Conservation (phyloP, 2,888 invertebrate genomes). For the Ochropleura plecta region DNA sequence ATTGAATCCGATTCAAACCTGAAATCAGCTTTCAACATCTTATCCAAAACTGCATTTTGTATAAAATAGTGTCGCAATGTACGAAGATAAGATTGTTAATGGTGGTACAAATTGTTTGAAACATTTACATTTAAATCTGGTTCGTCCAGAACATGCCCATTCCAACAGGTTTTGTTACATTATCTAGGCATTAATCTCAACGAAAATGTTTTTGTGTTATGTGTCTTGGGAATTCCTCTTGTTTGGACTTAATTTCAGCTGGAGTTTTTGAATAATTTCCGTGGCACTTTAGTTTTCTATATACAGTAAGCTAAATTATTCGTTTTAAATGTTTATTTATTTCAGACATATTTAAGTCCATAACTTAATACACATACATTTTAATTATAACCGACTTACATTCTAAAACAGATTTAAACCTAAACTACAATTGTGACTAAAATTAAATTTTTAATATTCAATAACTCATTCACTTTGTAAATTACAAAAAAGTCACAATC, state of each 20-base stretch:
- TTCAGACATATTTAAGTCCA: no score
- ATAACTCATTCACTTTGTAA: no score
- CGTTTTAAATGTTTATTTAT: no score
- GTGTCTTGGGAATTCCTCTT: constrained; percentile 23
- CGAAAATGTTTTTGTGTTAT: constrained; percentile 42
- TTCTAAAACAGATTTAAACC: no score
- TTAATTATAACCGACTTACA: no score
- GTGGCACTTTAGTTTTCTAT: background rate
- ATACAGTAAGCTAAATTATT: no score
- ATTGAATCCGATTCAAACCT: constrained; percentile 50
- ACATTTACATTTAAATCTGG: constrained; percentile 68
- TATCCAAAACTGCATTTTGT: constrained; percentile 56
- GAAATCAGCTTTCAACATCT: constrained; percentile 51
- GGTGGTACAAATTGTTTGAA: constrained; percentile 67
- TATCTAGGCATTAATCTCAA: constrained; percentile 53
- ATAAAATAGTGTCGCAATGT: constrained; percentile 62
- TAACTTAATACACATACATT: no score
- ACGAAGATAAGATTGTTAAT: constrained; percentile 67
- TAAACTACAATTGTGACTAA: no score
- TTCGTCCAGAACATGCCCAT: constrained; percentile 60
- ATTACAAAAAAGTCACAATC: no score
- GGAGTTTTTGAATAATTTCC: background rate
- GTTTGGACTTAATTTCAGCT: constrained; percentile 9
- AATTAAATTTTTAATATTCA: no score
- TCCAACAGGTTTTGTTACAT: constrained; percentile 57